Conservation (phyloP, 2,888 invertebrate genomes). For the Sminthurides aquaticus region DNA sequence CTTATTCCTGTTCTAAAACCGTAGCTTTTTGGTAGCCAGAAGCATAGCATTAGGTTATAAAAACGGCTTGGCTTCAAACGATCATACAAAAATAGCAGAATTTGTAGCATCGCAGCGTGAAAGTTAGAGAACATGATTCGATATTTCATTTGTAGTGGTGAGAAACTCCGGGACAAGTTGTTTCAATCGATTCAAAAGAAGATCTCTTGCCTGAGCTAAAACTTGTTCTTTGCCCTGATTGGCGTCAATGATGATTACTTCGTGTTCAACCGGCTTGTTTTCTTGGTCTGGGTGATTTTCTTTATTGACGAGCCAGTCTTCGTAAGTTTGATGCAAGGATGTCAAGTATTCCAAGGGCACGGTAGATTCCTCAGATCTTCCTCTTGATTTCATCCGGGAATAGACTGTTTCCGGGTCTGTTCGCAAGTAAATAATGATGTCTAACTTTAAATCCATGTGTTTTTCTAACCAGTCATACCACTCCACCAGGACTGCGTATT, state of each 20-base stretch:
- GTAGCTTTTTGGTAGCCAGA: too few species aligned
- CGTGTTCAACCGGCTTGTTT: conserved; percentile 12
- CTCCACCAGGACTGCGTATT: conserved; percentile 50
- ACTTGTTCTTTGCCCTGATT: conserved; percentile 34
- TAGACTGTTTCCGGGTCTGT: conserved; percentile 48
- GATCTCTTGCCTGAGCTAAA: conserved; percentile 8
- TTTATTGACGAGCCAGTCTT: conserved; percentile 49
- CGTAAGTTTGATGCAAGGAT: conserved; percentile 49
- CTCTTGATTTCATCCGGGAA: conserved; percentile 47
- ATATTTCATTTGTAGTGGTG: too few species aligned
- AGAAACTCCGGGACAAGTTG: conserved; percentile 6
- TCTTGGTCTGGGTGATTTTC: neutral
- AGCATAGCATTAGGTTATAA: too few species aligned
- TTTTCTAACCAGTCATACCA: conserved; percentile 51
- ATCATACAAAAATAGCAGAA: too few species aligned
- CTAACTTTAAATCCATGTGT: conserved; percentile 48
- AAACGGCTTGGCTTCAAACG: too few species aligned
- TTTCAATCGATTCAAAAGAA: conserved; percentile 8
- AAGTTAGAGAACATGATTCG: too few species aligned
- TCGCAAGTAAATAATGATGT: conserved; percentile 51
- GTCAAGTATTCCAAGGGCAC: conserved; percentile 47
- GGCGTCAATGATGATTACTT: conserved; percentile 38
- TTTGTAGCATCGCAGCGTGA: too few species aligned
- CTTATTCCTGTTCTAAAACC: too few species aligned
- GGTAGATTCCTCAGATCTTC: conserved; percentile 48